These are phyloP conservation scores for Cyprinodon tularosa DNA, from an alignment of 2,113 vertebrate genomes.

Conservation along the genomic window DNA sequence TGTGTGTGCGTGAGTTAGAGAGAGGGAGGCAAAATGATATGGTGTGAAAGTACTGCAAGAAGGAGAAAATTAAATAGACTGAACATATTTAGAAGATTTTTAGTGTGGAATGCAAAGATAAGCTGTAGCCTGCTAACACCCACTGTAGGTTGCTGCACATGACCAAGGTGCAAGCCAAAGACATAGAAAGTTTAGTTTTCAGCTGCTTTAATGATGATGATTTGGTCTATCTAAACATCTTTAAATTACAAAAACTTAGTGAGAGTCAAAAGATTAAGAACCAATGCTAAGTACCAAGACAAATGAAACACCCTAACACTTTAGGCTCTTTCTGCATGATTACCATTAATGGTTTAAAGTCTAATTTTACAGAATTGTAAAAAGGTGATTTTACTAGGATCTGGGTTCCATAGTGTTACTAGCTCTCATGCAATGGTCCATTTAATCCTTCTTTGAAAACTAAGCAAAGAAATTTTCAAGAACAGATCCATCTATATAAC, in stretches of 20 bases:
- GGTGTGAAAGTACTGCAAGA: slow-evolving; percentile 35
- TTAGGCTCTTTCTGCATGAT: slow-evolving; percentile 70
- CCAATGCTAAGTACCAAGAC: slow-evolving; percentile 52
- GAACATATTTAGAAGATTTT: slow-evolving; percentile 50
- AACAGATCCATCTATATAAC: neutral
- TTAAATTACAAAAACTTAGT: slow-evolving; percentile 18
- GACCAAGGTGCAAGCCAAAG: slow-evolving; percentile 23
- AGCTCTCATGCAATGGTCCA: slow-evolving; percentile 29
- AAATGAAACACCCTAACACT: slow-evolving; percentile 54
- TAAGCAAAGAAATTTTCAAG: slow-evolving; percentile 48
- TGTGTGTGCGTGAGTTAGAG: slow-evolving; percentile 41
- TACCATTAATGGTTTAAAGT: slow-evolving; percentile 74
- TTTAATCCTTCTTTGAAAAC: slow-evolving; percentile 64
- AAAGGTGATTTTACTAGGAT: slow-evolving; percentile 62
- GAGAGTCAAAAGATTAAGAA: slow-evolving; percentile 42
- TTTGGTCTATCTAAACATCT: slow-evolving; percentile 2
- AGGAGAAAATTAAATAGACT: slow-evolving; percentile 36
- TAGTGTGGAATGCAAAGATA: slow-evolving; percentile 49
- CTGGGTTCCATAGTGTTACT: slow-evolving; percentile 53
- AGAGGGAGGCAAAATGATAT: slow-evolving; percentile 18
- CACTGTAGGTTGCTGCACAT: slow-evolving; percentile 34
- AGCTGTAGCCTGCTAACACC: slow-evolving; percentile 34
- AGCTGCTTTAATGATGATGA: slow-evolving; percentile 4
- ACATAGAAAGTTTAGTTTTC: slow-evolving; percentile 18
- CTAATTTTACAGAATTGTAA: slow-evolving; percentile 62